Evolutionary conservation across 2,113 vertebrate species (phyloP), one percentile per base, ranked within the genome.

Genomic region (Takifugu bimaculatus): DNA sequence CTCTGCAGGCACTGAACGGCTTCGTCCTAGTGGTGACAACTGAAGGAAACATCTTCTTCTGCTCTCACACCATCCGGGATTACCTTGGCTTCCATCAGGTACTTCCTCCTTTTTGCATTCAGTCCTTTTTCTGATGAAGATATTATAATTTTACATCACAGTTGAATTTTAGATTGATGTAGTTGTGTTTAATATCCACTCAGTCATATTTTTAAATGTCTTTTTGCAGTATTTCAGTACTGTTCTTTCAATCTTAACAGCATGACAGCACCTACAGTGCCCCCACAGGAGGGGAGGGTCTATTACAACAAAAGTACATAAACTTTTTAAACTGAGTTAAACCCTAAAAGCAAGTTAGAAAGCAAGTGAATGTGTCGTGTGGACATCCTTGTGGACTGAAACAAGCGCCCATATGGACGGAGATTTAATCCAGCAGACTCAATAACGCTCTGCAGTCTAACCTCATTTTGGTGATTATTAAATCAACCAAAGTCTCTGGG

Each of bases 71-170:
- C 0, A 88, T 93, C 73, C 88, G 90, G 82, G 90, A 93, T 68
- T 93, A 89, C 20, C 87, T 91, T 3, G 91, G 92, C 50, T 93
- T 92, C 68, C 90, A 91, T 47, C 90, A 91, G 90, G 90, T 91
- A 43, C 26, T 26, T 54, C 13, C 29, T 6, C 39, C 20, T 7
- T n/a, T 15, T n/a, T 14, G 5, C 4, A 2, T n/a, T 3, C 45
- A 14, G 6, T 43, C 42, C 13, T 45, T 15, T 45, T 15, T 13
- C 45, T 20, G 20, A 20, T 20, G 20, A 20, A 20, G 20, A 20
- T 20, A 20, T 20, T 20, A 20, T 20, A 20, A 20, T 20, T 20
- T 20, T 20, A 20, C 20, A 20, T 20, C 20, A 20, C 20, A 20
- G 20, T 20, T 20, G 20, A 20, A 20, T 20, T 20, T 20, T 20